A percentile compares a stretch with the other conserved stretches of the same genome.
phyloP scores from a whole-genome alignment of 2,797 vertebrate species.

The Enteromius afrohamiltoni region DNA sequence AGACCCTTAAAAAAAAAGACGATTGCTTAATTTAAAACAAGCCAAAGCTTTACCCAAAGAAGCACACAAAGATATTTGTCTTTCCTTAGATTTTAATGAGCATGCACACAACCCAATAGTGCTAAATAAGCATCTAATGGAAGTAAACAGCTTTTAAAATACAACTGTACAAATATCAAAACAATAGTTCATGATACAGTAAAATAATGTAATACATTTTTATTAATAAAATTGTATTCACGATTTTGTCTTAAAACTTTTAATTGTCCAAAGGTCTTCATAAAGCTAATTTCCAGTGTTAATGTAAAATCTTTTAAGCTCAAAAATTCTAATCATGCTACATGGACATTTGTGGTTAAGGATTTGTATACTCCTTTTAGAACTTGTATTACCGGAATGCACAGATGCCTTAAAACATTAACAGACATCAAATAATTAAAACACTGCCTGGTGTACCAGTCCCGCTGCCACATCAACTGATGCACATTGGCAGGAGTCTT shows the following conservation, averaged over 20 bases:
- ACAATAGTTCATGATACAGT: not conserved
- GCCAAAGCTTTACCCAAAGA: not conserved
- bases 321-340: not conserved
- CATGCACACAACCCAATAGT: not conserved
- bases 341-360: not conserved
- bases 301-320: not conserved
- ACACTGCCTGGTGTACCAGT: not conserved
- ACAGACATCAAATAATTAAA: slow-evolving; percentile 4
- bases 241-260: not conserved
- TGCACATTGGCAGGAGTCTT: not conserved
- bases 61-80: not conserved
- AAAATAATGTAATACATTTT: not conserved
- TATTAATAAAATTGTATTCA: not conserved
- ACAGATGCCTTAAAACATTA: not conserved
- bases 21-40: not conserved
- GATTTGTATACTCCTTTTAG: not conserved
- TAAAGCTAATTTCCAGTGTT: not conserved
- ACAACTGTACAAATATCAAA: not conserved
- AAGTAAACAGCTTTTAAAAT: not conserved
- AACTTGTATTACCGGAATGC: not conserved
- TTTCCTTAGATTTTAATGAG: not conserved
- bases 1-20: not conserved
- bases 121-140: not conserved
- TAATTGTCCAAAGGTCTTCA: not conserved
- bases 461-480: not conserved